phyloP scores from a whole-genome alignment of 2,113 vertebrate species.

The Lagopus muta region DNA sequence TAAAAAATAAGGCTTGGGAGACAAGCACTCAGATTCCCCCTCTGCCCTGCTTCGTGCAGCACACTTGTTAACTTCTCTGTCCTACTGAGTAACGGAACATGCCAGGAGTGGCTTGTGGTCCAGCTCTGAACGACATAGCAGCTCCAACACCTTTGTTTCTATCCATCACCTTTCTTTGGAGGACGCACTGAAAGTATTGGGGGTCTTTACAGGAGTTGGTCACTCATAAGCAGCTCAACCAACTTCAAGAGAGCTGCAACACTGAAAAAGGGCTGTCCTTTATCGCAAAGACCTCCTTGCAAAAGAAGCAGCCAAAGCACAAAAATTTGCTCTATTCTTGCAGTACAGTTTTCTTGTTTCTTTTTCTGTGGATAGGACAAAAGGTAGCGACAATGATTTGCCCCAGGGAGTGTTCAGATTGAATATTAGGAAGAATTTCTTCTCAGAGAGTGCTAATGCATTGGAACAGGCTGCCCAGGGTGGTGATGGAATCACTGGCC shows the following conservation, averaged over 20 bases:
- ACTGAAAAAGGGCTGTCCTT: not conserved
- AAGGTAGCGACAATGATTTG: too few relatives aligned
- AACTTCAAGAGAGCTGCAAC: not conserved
- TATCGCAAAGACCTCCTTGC: not conserved
- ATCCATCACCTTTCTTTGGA: not conserved
- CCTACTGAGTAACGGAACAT: not conserved
- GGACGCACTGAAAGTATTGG: accelerated
- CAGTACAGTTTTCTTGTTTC: not conserved
- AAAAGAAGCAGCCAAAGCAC: not conserved
- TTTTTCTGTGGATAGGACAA: not conserved
- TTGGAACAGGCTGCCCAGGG: too few relatives aligned
- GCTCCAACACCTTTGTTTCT: not conserved
- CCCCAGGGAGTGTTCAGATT: too few relatives aligned
- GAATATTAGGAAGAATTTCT: too few relatives aligned
- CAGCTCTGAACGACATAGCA: not conserved
- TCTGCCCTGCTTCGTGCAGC: not conserved
- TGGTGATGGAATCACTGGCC: too few relatives aligned
- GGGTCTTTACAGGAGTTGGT: not conserved
- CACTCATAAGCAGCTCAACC: accelerated
- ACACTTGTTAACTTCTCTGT: not conserved
- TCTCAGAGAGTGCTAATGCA: too few relatives aligned
- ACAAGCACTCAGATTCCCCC: not conserved
- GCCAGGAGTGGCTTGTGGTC: not conserved
- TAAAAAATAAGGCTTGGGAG: not conserved
- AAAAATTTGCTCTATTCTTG: not conserved